Conservation (phyloP, 2,888 invertebrate species). For the Morinoia aosen region DNA sequence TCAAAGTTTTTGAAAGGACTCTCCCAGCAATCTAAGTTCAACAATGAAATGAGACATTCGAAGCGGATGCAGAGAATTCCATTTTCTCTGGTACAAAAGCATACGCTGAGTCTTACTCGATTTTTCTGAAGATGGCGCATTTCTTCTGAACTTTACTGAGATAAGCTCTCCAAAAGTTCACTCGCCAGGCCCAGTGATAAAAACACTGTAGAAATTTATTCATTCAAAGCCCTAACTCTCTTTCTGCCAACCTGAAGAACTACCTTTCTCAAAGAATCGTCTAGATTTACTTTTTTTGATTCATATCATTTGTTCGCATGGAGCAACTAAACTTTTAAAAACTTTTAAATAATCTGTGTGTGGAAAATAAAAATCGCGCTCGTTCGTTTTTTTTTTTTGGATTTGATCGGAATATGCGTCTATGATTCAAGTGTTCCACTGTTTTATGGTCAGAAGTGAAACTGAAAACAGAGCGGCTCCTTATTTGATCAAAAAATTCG, state of each 20-base stretch:
- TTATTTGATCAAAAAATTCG: too few species aligned
- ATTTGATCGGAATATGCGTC: neutral
- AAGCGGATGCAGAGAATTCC: constrained; percentile 16
- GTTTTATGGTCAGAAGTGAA: too few species aligned
- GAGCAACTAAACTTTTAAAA: neutral
- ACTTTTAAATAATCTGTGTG: neutral
- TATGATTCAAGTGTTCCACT: too few species aligned
- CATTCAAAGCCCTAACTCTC: neutral
- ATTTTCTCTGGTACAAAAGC: constrained; percentile 24
- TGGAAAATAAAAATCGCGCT: neutral
- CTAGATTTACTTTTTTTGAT: neutral
- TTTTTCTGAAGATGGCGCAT: constrained; percentile 7
- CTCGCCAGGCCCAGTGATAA: neutral
- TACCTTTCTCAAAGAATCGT: neutral
- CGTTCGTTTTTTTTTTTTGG: neutral
- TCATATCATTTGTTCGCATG: neutral
- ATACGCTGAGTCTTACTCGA: neutral
- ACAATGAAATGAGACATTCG: constrained; percentile 23
- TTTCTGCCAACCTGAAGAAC: neutral
- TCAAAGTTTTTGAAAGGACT: constrained; percentile 1
- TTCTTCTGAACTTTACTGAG: constrained; percentile 41
- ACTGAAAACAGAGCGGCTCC: too few species aligned
- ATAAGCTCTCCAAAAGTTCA: constrained; percentile 20
- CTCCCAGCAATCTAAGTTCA: constrained; percentile 15
- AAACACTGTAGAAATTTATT: neutral